These are phyloP conservation scores for Liolophura sinensis DNA, from an alignment of 1,140 invertebrate genomes.

Conservation along the genomic window DNA sequence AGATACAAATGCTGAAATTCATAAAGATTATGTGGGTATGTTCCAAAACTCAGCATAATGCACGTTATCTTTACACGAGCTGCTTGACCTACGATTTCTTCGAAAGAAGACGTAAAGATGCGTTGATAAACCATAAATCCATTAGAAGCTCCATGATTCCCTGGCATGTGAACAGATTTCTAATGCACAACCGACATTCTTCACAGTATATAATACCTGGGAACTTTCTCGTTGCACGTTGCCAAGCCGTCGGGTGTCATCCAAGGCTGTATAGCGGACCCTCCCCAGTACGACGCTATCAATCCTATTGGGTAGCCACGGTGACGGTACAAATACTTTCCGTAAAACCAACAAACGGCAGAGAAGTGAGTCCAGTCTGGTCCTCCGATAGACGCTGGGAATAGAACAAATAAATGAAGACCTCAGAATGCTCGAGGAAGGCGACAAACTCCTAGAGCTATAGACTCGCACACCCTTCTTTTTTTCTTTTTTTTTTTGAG, in stretches of 20 bases:
- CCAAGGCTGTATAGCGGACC: not conserved
- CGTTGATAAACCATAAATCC: too few species aligned
- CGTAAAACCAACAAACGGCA: conserved; percentile 1
- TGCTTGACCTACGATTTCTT: too few species aligned
- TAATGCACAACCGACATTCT: too few species aligned
- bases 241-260: not conserved
- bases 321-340: not conserved
- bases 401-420: not conserved
- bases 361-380: not conserved
- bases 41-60: not conserved
- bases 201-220: not conserved
- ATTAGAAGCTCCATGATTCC: too few species aligned
- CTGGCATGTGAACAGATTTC: too few species aligned
- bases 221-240: not conserved
- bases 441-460: too few species aligned
- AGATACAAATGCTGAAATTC: not conserved
- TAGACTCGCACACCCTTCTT: too few species aligned
- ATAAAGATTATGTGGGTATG: not conserved
- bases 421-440: not conserved
- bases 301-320: not conserved
- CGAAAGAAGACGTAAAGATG: too few species aligned
- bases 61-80: too few species aligned
- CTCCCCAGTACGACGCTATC: conserved; percentile 1
- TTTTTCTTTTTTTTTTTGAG: not conserved
- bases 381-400: not conserved